Evolutionary conservation across 1,140 invertebrate genomes (phyloP), one percentile per base, ranked within the genome.

Genomic region (Reticulitermes speratus): DNA sequence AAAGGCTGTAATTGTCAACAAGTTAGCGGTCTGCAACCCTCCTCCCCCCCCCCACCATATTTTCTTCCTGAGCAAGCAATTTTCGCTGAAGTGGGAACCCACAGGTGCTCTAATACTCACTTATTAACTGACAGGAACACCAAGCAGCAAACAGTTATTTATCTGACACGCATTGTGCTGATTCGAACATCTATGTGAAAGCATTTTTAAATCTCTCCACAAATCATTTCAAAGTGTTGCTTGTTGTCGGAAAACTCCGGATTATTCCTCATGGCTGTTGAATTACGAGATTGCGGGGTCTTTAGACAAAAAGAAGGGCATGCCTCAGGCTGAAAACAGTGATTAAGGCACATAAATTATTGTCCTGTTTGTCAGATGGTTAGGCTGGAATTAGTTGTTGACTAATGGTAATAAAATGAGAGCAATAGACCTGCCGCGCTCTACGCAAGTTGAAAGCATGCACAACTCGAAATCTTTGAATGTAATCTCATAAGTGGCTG

Each of bases 111-210:
- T 30, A 8, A 75, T 25, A 30, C n/a, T 75, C 65, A 30, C n/a
- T 75, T 30, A 75, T 75, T 75, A 75, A 75, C 65, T 30, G 65
- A 75, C 65, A 75, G 65, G 65, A n/a, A 25, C n/a, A 75, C 65
- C 25, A 75, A 75, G 25, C n/a, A 7, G 25, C n/a, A 30, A 75
- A 75, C 3, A 30, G n/a, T 30, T 75, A 75, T 75, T 75, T 30
- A 75, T 25, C 25, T 75, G 65, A 55, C 52, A 55, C 52, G 52
- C 52, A 55, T 12, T 55, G 52, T 55, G 52, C 52, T 21, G 52
- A 55, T 55, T 55, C 52, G 52, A 55, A 55, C 52, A 55, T 55
- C 19, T 55, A 55, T 21, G 14, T 21, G 14, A 14, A 55, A 12
- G 1, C 52, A 55, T 5, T 12, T 48, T 48, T 48, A 48, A 3